Evolutionary conservation across 2,888 invertebrate species (phyloP), one percentile per base, ranked within the genome.

Genomic region (Philonicus albiceps): DNA sequence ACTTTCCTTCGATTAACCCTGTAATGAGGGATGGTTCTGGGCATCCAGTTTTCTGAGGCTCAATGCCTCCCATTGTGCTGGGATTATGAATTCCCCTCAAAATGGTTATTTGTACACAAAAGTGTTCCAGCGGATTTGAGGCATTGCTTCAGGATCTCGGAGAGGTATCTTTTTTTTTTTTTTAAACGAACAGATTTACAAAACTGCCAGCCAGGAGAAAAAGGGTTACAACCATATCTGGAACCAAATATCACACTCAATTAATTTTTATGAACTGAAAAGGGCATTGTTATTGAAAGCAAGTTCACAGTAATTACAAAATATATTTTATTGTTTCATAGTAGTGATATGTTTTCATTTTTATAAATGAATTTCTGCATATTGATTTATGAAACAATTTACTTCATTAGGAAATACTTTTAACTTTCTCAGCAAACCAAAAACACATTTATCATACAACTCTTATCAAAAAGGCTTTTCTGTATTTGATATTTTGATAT

Each of bases 1-100:
- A 87, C 80, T 87, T 87, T 87, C 85, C 80, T 75, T 80, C 87
- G 87, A 87, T 87, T 87, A 87, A 87, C 87, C 87, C 74, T 55
- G 81, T 81, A 81, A 81, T 81, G 73, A 87, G 87, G 87, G 87
- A 87, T 80, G 72, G 87, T 87, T 74, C 76, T 75, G 53, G 55
- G 81, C 55, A 30, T 55, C 30, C 55, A 55, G n/a, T 86, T 80
- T 72, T 80, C 40, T 75, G 76, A 55, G 78, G 78, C 34, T 74
- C 73, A 85, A 73, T 81, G 85, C 81, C 3, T 64, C 37, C 87
- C 76, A 86, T 87, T 87, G 85, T 86, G 43, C 49, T 16, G 55
- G 87, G 87, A 87, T 87, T 86, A 86, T 34, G 53, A 19, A 34
- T 64, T 75, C 86, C 74, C 81, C 74, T 83, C 53, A 81, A 81